Evolutionary conservation across 2,113 vertebrate genomes (phyloP).

Genomic region (Alethe diademata): DNA sequence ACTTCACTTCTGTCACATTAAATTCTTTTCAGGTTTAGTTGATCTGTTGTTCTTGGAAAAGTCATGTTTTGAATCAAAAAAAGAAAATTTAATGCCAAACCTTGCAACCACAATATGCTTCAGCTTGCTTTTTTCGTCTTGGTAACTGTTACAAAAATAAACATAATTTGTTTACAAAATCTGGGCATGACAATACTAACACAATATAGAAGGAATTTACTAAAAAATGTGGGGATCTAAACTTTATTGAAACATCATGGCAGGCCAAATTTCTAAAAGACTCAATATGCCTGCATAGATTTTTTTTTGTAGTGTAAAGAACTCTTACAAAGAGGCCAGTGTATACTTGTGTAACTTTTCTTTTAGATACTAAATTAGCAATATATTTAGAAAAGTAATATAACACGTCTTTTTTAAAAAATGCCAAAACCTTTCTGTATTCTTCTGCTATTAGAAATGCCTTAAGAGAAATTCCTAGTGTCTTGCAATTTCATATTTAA

Average conservation of each 20-base stretch:
- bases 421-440: background rate
- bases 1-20: background rate
- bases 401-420: rapidly evolving
- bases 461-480: background rate
- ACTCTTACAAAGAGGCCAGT: background rate
- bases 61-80: background rate
- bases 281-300: background rate
- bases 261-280: background rate
- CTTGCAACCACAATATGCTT: background rate
- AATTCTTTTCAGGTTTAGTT: background rate
- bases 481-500: background rate
- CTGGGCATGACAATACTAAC: background rate
- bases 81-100: background rate
- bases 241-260: background rate
- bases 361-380: background rate
- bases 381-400: background rate
- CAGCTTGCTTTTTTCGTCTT: background rate
- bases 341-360: background rate
- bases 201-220: background rate
- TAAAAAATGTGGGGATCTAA: background rate
- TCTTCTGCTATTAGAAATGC: background rate
- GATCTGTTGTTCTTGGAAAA: background rate
- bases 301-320: background rate
- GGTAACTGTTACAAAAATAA: background rate
- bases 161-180: background rate